Conservation (phyloP, 1,140 invertebrate species). For the Gyrodactylus salaris region DNA sequence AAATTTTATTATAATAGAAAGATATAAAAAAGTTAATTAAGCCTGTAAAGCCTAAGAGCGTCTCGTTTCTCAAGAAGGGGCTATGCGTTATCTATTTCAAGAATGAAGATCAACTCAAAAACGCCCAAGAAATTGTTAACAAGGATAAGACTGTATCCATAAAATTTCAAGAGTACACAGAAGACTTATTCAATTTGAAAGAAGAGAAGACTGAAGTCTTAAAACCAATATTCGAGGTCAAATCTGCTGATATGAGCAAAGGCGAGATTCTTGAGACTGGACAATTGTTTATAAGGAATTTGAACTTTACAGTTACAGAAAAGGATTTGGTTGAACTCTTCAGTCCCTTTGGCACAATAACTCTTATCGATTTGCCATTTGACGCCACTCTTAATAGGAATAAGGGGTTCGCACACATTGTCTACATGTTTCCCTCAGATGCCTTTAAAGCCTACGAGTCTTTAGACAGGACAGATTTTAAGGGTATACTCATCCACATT, state of each 20-base stretch:
- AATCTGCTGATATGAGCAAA: background rate
- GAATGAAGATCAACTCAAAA: background rate
- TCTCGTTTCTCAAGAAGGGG: background rate
- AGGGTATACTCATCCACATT: background rate
- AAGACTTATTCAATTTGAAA: background rate
- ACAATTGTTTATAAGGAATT: background rate
- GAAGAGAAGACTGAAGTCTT: background rate
- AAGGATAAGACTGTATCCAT: background rate
- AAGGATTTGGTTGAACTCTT: background rate
- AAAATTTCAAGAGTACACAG: background rate
- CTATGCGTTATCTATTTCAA: background rate
- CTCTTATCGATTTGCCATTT: background rate
- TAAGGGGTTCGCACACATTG: background rate
- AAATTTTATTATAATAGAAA: background rate
- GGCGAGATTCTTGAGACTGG: background rate
- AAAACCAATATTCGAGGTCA: background rate
- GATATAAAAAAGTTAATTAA: background rate
- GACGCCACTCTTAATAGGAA: background rate
- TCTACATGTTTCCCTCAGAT: background rate
- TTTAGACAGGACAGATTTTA: background rate
- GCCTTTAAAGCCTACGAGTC: conserved; percentile 1
- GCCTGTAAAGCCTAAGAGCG: background rate
- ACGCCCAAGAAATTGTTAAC: background rate
- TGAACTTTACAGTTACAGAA: background rate
- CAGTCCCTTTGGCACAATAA: background rate